Evolutionary conservation across 2,113 vertebrate genomes (phyloP), one percentile per base, ranked within the genome.

Genomic region (Bubalus kerabau): DNA sequence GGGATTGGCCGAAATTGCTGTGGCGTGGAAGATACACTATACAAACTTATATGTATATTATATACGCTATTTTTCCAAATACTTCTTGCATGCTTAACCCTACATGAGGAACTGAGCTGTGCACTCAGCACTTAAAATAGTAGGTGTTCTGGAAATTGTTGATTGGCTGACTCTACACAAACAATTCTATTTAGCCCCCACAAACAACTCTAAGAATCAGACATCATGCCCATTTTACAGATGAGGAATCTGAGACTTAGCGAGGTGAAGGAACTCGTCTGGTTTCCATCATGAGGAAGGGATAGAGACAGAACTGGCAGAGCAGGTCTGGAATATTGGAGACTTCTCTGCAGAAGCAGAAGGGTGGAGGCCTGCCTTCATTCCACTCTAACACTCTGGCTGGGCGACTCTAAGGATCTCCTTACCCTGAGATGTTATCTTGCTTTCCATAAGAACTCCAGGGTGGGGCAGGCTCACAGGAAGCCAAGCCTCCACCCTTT

Each of bases 401-500:
- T 15, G 50, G 32, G 14, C 1, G 36, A 83, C 24, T 17, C 56
- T 71, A 19, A 85, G 28, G 46, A 59, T 28, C 8, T 28, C 6
- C 40, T 71, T 13, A 28, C 48, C 57, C 60, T 13, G 46, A 43
- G 30, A n/a, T 62, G 28, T 46, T 28, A 3, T 78, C 64, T 32
- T 2, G 26, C 40, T 81, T 91, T 71, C 43, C 50, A 5, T 8
- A 4, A 48, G 50, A 71, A 43, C 30, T 32, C 54, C 64, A 32
- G 87, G 87, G 57, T 30, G 26, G 28, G 48, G n/a, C 48, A 36
- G 48, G 15, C 4, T 32, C 54, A 52, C 78, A 82, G 96, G 94
- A 95, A 96, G 84, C 62, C 3, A 1, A 26, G 50, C 36, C 84
- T 48, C 87, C 74, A 1, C 95, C 96, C 94, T 97, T 84, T 81